Conservation (phyloP, 2,113 vertebrate species). For the Rattus norvegicus region DNA sequence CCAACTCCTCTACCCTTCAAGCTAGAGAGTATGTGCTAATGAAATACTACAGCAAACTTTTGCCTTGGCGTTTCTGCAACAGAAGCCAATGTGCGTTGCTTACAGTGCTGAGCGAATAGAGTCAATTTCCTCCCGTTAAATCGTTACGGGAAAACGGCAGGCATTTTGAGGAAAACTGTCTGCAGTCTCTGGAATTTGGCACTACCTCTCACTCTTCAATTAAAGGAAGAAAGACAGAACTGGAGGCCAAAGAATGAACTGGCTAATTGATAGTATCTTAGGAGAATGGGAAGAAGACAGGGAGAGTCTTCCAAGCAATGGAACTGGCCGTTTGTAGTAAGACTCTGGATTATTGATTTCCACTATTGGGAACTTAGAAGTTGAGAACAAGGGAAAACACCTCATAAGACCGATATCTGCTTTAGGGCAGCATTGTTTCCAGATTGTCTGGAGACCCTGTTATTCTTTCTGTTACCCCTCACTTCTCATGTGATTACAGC, state of each 20-base stretch:
- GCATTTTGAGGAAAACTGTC: conserved; percentile 14
- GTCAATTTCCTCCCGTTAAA: neutral
- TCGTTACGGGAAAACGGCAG: neutral
- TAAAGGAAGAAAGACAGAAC: neutral
- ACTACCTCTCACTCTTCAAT: neutral
- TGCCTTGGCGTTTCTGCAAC: neutral
- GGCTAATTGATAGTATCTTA: neutral
- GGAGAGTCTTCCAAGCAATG: neutral
- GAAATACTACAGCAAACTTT: neutral
- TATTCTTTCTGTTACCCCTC: neutral
- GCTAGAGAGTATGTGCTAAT: neutral
- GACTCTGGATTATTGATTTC: neutral
- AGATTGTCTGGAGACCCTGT: neutral
- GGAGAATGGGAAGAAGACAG: neutral
- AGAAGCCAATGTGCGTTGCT: neutral
- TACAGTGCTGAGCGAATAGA: neutral
- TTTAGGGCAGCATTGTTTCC: neutral
- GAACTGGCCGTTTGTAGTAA: neutral
- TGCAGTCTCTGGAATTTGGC: neutral
- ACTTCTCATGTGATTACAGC: neutral
- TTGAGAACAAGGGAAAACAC: neutral
- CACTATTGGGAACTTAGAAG: neutral
- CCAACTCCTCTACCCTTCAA: neutral
- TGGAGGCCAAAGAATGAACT: neutral
- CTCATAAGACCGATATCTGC: neutral